phyloP scores from a whole-genome alignment of 2,113 vertebrate genomes.

The Microtus pennsylvanicus region DNA sequence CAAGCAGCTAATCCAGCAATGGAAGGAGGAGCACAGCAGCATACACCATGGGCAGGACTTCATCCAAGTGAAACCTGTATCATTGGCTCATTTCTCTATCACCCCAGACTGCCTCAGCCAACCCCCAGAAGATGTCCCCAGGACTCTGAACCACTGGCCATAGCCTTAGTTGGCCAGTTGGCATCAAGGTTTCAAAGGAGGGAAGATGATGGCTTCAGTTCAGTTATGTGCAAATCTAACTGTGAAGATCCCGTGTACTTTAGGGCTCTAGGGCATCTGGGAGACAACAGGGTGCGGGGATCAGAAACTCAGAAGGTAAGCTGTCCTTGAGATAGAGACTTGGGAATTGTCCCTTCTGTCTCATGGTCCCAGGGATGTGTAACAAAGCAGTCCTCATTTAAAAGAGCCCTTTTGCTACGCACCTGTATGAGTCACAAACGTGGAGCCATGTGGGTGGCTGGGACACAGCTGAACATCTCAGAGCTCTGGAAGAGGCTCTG shows the following conservation, averaged over 20 bases:
- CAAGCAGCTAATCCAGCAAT: not conserved
- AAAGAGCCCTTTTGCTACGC: fast-evolving
- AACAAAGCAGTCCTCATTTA: not conserved
- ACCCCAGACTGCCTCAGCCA: not conserved
- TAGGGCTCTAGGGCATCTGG: too few relatives aligned
- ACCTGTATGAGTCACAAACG: fast-evolving
- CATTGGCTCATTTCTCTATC: not conserved
- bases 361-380: not conserved
- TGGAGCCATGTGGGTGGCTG: fast-evolving
- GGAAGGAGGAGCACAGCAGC: not conserved
- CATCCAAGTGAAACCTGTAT: too few relatives aligned
- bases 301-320: not conserved
- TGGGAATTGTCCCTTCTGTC: not conserved
- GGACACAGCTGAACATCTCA: not conserved
- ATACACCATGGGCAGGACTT: not conserved
- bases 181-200: not conserved
- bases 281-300: fast-evolving
- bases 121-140: not conserved
- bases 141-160: not conserved
- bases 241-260: not conserved
- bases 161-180: not conserved
- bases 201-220: not conserved
- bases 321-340: not conserved
- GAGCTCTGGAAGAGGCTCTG: not conserved
- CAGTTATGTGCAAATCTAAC: not conserved